These are phyloP conservation scores for Platyura marginata DNA, from an alignment of 1,140 invertebrate species.

Conservation along the genomic window DNA sequence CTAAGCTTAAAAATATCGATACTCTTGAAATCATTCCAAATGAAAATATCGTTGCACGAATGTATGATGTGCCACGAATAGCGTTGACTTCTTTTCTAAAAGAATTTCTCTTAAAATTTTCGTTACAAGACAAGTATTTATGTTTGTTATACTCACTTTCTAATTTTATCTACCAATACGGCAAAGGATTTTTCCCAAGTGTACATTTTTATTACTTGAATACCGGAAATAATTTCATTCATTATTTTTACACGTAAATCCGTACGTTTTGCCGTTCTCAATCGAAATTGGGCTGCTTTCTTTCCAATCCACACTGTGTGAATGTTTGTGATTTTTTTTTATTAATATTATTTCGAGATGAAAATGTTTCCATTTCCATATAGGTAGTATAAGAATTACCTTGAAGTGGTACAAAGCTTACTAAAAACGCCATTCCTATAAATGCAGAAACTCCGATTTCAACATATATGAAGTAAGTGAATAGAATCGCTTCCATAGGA, in stretches of 20 bases:
- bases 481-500: slow-evolving; percentile 54
- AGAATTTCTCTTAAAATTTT: too few species aligned
- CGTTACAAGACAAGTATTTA: neutral
- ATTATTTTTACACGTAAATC: slow-evolving; percentile 70
- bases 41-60: slow-evolving; percentile 24
- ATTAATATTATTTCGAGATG: neutral
- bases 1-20: slow-evolving; percentile 40
- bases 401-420: slow-evolving; percentile 71
- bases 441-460: slow-evolving; percentile 52
- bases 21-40: slow-evolving; percentile 35
- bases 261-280: slow-evolving; percentile 35
- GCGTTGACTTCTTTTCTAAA: slow-evolving; percentile 20
- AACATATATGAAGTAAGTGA: slow-evolving; percentile 55
- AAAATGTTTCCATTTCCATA: neutral
- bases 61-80: slow-evolving; percentile 32
- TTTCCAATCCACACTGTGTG: slow-evolving; percentile 48
- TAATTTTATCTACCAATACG: slow-evolving; percentile 34
- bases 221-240: slow-evolving; percentile 67
- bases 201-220: slow-evolving; percentile 79
- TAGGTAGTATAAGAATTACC: slow-evolving; percentile 24
- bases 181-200: slow-evolving; percentile 74
- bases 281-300: slow-evolving; percentile 36
- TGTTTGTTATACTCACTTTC: slow-evolving; percentile 18
- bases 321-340: too few species aligned
- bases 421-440: slow-evolving; percentile 56